Base-by-base conservation (phyloP, 2,113 vertebrate species). In the Patagioenas fasciata region DNA sequence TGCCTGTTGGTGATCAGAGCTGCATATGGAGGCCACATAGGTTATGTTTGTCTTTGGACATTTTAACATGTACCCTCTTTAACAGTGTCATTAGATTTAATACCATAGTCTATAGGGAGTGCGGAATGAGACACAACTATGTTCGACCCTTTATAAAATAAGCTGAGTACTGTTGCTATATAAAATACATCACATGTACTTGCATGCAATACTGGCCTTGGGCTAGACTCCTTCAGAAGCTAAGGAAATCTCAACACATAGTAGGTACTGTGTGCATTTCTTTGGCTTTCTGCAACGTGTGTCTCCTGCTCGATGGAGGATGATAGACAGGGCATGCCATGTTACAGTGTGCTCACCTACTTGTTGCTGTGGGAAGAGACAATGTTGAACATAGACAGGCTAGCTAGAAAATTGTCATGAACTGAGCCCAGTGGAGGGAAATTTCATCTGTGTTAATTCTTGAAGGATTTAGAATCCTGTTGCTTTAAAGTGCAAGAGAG, bases 311-410 rank as follows among this genome's bases (percentile, higher is more conserved):
- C 48, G 16, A 9, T 15, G 23, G 47, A 51, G 28, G 5, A 5
- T 28, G 60, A 66, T 18, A 36, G 60, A 61, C 36, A 50, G 21
- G 4, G 3, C 6, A 17, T 44, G 60, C 10, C 0, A 31, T 54
- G 21, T 28, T 58, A 21, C 24, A 54, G 53, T 1, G 0, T 42
- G 29, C 15, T 44, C 9, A 6, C 1, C 0, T n/a, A 28, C n/a
- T 61, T 14, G 13, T 32, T 25, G 15, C 13, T 28, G 16, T 32
- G 67, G 21, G 20, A 56, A 71, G 29, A 42, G 14, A 53, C 11
- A 25, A 36, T 24, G 42, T 36, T 90, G 38, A 53, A 38, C 50
- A 25, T 15, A 32, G 21, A 24, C 15, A 47, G 36, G 56, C 23
- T 10, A 75, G 18, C 12, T 54, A 10, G 32, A 48, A 79, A 81